Evolutionary conservation across 2,797 vertebrate species (phyloP), one percentile per base, ranked within the genome.

Genomic region (Pogonophryne albipinna): DNA sequence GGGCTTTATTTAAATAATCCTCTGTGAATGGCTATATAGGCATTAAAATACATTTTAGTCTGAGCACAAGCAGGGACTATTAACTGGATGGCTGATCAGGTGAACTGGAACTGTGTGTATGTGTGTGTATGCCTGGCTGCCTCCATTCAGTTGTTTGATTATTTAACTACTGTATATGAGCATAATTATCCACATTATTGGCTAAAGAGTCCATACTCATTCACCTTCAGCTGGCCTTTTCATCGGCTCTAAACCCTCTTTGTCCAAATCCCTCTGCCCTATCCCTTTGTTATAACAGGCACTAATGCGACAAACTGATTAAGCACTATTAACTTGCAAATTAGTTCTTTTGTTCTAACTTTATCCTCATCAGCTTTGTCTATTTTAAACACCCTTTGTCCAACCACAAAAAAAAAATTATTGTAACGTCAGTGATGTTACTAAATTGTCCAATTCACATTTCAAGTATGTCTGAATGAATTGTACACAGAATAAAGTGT

Each of bases 321-420:
- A 92, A 79, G 83, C 74, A 63, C 83, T 59, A 90, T 93, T 91
- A 92, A 93, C 87, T 90, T 91, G 90, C 90, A 92, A 93, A 93
- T 93, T 45, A 88, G 73, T 86, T 91, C 71, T 82, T 93, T 92
- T 91, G 87, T 92, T 92, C 87, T 82, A 87, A 88, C 76, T 85
- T 87, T 50, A 87, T 91, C 86, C 83, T 58, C 60, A 83, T 88
- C 81, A 83, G 74, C 88, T 88, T 83, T 77, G 69, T 84, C 83
- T 69, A 61, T 80, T 91, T 86, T 70, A 79, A 88, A 87, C 64
- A 82, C 60, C 80, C 85, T 87, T 86, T 79, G 82, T 89, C 78
- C 74, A 66, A 23, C 56, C 65, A 66, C 42, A 69, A 27, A 77
- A 74, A 14, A 12, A 76, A 38, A 44, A 52, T 31, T 2, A 80